A percentile compares a stretch with the other conserved stretches of the same genome.
Conservation (phyloP, 2,113 vertebrate species). For the Eulemur rufifrons region DNA sequence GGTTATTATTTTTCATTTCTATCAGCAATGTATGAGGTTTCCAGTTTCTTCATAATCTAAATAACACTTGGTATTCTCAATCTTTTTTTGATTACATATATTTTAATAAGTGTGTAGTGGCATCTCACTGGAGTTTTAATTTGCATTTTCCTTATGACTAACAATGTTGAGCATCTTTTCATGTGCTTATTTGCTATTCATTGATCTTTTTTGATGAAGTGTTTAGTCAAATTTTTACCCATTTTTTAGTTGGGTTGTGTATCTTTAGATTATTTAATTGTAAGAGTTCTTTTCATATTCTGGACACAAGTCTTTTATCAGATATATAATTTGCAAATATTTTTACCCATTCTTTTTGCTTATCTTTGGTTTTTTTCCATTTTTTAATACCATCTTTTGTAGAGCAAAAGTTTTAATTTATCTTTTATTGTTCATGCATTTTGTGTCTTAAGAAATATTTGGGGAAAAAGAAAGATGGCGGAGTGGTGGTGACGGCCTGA, state of each 20-base stretch:
- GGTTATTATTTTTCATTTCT: background rate
- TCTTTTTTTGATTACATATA: background rate
- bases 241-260: background rate
- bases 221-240: background rate
- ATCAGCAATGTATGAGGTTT: background rate
- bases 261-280: constrained; percentile 1
- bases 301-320: background rate
- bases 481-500: too few species aligned
- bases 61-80: background rate
- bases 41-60: background rate
- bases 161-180: background rate
- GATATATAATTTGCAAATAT: background rate
- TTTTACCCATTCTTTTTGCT: background rate
- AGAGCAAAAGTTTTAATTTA: background rate
- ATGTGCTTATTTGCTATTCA: background rate
- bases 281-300: background rate
- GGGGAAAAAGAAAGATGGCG: too few species aligned
- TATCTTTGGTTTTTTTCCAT: background rate
- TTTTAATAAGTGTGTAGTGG: background rate
- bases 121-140: background rate
- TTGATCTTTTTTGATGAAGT: background rate
- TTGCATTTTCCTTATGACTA: background rate
- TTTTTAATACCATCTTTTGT: background rate
- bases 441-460: constrained; percentile 1
- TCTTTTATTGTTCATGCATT: background rate